Base-by-base conservation (phyloP, 2,113 vertebrate genomes). In the Tichodroma muraria region DNA sequence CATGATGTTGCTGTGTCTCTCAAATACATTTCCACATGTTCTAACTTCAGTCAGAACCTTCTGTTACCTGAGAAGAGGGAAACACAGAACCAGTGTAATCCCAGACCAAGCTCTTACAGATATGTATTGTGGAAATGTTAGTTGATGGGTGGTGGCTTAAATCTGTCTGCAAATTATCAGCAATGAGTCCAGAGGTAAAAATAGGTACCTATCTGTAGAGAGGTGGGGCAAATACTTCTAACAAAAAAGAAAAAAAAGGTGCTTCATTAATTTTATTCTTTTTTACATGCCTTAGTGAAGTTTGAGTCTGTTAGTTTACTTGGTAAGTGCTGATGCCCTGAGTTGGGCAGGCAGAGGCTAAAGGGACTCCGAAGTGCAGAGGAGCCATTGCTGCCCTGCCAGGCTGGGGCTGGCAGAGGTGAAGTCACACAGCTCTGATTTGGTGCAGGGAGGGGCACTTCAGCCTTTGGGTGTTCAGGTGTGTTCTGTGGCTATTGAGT, bases 401-500 rank as follows among this genome's bases (percentile, higher is more conserved):
- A 1, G 27, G 64, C 40, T 8, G 15, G 50, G 33, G 30, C 25
- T 84, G 85, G 50, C 10, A 6, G 60, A 60, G 45, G 45, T 14
- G 61, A 27, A 71, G 50, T 37, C 56, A 22, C 22, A 3, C 25
- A 45, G 47, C 60, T 35, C 35, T 42, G 38, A 8, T 8, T 4
- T 9, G 9, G 59, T 31, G 18, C 54, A 80, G 57, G 45, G 40
- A 73, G 49, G 40, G 27, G 30, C 2, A 3, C 19, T 47, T 50
- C 31, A 44, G 52, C 25, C 44, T 70, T 27, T 0, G 0, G 25
- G 8, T 77, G 33, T 33, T 37, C 1, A 0, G 2, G 3, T n/a
- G 21, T 50, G 52, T 47, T 81, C 65, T 54, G 25, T 71, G 27
- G 24, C 47, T 70, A 0, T 37, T 0, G 0, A 16, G 20, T 57